Evolutionary conservation across 2,113 vertebrate genomes (phyloP).

Genomic region (Formicarius rufipectus): DNA sequence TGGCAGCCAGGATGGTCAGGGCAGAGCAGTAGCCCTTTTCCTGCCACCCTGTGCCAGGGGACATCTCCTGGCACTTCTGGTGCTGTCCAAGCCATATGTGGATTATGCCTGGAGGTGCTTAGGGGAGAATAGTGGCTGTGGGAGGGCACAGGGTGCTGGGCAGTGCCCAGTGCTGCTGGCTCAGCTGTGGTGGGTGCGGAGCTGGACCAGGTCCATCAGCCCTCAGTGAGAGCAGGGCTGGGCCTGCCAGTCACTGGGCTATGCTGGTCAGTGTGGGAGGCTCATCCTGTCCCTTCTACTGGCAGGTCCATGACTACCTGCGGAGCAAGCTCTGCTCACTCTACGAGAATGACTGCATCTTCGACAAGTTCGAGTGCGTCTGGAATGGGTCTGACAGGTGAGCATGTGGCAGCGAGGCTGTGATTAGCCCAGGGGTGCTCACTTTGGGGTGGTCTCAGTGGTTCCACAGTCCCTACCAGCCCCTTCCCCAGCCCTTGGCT

Average conservation of each 20-base stretch:
- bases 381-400: constrained; percentile 98
- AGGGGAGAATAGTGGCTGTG: fast-evolving
- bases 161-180: fast-evolving
- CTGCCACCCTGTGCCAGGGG: neutral
- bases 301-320: constrained; percentile 94
- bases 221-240: fast-evolving
- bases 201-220: neutral
- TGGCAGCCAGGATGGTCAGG: neutral
- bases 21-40: neutral
- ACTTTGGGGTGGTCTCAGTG: neutral
- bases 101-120: neutral
- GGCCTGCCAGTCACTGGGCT: fast-evolving
- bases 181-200: fast-evolving
- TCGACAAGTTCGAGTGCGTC: constrained; percentile 97
- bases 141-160: fast-evolving
- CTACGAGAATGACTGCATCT: constrained; percentile 98
- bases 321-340: constrained; percentile 94
- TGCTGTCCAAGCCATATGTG: fast-evolving
- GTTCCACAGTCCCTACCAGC: fast-evolving
- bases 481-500: neutral
- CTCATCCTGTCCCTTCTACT: neutral
- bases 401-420: fast-evolving
- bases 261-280: neutral
- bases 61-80: neutral
- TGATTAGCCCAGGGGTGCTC: fast-evolving